Evolutionary conservation across 2,888 invertebrate genomes (phyloP), one percentile per base, ranked within the genome.

Genomic region (Apomyelois bistriatella): DNA sequence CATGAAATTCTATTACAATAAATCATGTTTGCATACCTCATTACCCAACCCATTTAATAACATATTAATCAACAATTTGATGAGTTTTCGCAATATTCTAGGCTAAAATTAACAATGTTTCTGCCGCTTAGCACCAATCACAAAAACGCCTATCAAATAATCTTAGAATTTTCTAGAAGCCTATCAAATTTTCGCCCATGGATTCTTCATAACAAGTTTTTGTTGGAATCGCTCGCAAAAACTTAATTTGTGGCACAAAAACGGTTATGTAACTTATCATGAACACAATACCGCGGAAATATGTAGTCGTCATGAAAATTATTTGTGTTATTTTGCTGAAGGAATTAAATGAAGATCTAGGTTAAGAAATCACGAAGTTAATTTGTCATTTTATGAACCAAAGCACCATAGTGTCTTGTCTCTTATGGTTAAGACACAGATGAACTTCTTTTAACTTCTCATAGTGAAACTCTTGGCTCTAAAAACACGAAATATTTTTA

Each of bases 81-180:
- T 48, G 48, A 48, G 48, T 28, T 48, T 38, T 37, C 48, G 48
- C 28, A 48, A 48, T 13, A 38, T 48, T 13, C 10, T 13, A 9
- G 13, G 17, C 28, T 22, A 3, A 22, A 22, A 22, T 22, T 22
- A 37, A 22, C 37, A 38, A 37, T 38, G 38, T 48, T 46, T 46
- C 22, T 32, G 15, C 32, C 28, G 15, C 28, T 12, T 32, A 28
- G 46, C 46, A 46, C 41, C 1, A 10, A 1, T 10, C 32, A 13
- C 32, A 32, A 46, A 32, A 15, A 46, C n/a, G n/a, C 15, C 43
- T 15, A 15, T 46, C 46, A 32, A 46, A 32, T 35, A 46, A 9
- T 46, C 15, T 3, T 46, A 32, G 32, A 46, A 46, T 46, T 46
- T 46, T 32, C 32, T 46, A 16, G 46, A 15, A 46, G 15, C 32